A percentile compares a stretch with the other conserved stretches of the same genome.
phyloP scores from a whole-genome alignment of 2,797 vertebrate genomes.

The Mastacembelus armatus region DNA sequence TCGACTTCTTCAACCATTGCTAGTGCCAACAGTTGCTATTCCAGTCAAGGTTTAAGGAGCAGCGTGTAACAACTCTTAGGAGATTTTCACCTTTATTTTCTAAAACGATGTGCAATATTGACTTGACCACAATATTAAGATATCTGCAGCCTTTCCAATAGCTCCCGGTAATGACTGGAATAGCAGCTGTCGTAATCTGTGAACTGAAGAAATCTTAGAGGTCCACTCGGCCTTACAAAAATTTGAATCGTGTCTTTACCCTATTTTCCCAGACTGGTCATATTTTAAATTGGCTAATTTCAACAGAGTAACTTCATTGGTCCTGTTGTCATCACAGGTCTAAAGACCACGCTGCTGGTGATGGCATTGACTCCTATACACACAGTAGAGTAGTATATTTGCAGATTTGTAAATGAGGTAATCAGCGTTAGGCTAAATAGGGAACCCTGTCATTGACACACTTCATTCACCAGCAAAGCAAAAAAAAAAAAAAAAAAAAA shows the following conservation, averaged over 20 bases:
- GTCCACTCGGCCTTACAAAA: conserved; percentile 48
- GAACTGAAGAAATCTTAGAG: conserved; percentile 50
- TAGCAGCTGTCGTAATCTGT: conserved; percentile 57
- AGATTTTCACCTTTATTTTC: conserved; percentile 20
- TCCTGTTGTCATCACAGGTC: conserved; percentile 83
- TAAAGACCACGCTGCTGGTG: conserved; percentile 84
- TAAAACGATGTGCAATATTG: conserved; percentile 2
- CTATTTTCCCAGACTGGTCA: conserved; percentile 51
- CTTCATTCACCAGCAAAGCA: conserved; percentile 76
- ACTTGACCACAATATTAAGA: conserved; percentile 5
- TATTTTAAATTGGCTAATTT: conserved; percentile 69
- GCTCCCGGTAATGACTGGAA: conserved; percentile 48
- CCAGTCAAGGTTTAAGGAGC: conserved; percentile 47
- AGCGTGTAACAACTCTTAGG: conserved; percentile 1
- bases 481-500: too few relatives aligned
- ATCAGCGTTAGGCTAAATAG: conserved; percentile 82
- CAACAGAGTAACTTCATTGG: conserved; percentile 75
- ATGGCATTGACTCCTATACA: conserved; percentile 84
- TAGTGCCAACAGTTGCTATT: conserved; percentile 61
- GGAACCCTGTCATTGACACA: conserved; percentile 80
- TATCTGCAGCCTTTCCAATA: conserved; percentile 5
- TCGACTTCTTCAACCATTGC: conserved; percentile 49
- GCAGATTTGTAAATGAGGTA: conserved; percentile 89
- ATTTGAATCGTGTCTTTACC: conserved; percentile 58
- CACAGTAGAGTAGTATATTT: conserved; percentile 86